Conservation (phyloP, 2,888 invertebrate species). For the Mesorhabditis sp. region DNA sequence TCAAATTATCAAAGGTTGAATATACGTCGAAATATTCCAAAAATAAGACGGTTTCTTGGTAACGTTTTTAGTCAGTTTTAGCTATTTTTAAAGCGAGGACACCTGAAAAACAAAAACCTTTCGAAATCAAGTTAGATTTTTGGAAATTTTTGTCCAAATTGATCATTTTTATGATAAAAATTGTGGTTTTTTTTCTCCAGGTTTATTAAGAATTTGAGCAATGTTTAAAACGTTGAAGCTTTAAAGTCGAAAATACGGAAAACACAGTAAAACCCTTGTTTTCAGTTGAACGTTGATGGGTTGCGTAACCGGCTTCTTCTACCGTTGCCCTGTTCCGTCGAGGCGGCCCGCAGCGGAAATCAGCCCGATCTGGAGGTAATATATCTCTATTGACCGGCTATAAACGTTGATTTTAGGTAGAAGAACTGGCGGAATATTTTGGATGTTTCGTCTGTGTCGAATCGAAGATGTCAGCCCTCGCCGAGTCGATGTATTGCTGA, state of each 20-base stretch:
- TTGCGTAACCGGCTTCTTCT: neutral
- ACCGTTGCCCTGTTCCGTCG: neutral
- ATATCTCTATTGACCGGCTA: neutral
- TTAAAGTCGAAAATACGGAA: neutral
- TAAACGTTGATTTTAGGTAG: conserved; percentile 20
- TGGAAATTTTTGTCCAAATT: no score
- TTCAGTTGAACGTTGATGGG: neutral
- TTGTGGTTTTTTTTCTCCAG: no score
- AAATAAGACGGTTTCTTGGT: no score
- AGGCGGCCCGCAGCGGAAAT: neutral
- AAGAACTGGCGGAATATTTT: conserved; percentile 47
- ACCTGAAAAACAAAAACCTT: no score
- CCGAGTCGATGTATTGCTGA: conserved; percentile 47
- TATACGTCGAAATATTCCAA: no score
- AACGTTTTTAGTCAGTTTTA: no score
- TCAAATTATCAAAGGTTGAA: no score
- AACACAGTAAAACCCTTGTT: no score
- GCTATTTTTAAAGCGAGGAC: no score
- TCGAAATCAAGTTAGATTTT: no score
- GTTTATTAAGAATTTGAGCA: neutral
- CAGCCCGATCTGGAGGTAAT: neutral
- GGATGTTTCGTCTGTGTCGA: conserved; percentile 43
- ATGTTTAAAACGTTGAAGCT: neutral
- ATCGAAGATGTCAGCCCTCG: conserved; percentile 44
- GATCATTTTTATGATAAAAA: no score